These are phyloP conservation scores for Rhabdomys pumilio DNA, from an alignment of 2,797 vertebrate genomes.

Conservation along the genomic window DNA sequence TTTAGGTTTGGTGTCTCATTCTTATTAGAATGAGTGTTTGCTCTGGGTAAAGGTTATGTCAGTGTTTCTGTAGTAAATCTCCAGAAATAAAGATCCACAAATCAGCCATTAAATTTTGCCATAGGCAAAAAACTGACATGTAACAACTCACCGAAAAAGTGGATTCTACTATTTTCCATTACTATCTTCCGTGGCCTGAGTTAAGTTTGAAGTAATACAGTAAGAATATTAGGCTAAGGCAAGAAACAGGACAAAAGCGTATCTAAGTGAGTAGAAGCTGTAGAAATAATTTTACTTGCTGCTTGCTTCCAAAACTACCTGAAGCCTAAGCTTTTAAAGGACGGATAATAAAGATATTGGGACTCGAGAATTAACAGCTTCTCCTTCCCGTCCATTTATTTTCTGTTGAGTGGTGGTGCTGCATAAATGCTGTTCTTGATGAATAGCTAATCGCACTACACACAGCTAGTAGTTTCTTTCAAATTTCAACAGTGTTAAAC, in stretches of 20 bases:
- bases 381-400: background rate
- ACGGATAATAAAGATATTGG: background rate
- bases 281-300: constrained; percentile 41
- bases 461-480: constrained; percentile 41
- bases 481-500: constrained; percentile 1
- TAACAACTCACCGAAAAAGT: constrained; percentile 50
- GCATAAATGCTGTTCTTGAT: background rate
- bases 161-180: constrained; percentile 62
- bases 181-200: background rate
- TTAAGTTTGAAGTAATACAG: constrained; percentile 65
- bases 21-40: constrained; percentile 82
- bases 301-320: constrained; percentile 17
- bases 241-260: constrained; percentile 38
- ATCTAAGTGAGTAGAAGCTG: background rate
- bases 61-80: constrained; percentile 75
- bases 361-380: background rate
- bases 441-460: constrained; percentile 31
- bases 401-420: background rate
- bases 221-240: background rate
- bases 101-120: constrained; percentile 72
- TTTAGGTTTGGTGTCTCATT: constrained; percentile 81
- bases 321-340: constrained; percentile 32
- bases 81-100: constrained; percentile 72
- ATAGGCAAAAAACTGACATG: constrained; percentile 64
- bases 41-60: constrained; percentile 85